phyloP scores from a whole-genome alignment of 2,888 invertebrate species.

The Alloplasta piceator region DNA sequence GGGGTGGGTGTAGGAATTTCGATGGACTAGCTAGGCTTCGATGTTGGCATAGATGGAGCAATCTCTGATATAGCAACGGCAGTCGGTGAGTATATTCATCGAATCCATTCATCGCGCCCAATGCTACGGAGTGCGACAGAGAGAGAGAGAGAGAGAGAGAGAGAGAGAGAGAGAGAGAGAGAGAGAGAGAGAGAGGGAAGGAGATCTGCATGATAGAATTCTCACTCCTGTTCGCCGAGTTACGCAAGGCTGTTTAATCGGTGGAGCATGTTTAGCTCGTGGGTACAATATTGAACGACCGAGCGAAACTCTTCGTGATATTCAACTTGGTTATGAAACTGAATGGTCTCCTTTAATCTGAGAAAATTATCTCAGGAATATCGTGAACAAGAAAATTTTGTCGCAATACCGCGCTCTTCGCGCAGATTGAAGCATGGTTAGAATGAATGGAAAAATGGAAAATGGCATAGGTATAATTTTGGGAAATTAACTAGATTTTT shows the following conservation, averaged over 20 bases:
- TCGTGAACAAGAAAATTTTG: too few relatives aligned
- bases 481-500: too few relatives aligned
- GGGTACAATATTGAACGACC: slow-evolving; percentile 23
- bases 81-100: slow-evolving; percentile 17
- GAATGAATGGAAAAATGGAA: too few relatives aligned
- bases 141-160: slow-evolving; percentile 10
- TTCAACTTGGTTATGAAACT: too few relatives aligned
- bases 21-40: too few relatives aligned
- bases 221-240: slow-evolving; percentile 11
- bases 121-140: not conserved
- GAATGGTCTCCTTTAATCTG: too few relatives aligned
- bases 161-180: not conserved
- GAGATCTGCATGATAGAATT: slow-evolving; percentile 3
- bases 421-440: too few relatives aligned
- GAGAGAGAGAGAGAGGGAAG: slow-evolving; percentile 2
- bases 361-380: too few relatives aligned
- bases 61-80: slow-evolving; percentile 22
- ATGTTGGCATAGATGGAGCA: slow-evolving; percentile 14
- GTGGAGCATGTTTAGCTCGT: slow-evolving; percentile 24
- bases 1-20: too few relatives aligned
- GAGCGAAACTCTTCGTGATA: too few relatives aligned
- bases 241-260: slow-evolving; percentile 58
- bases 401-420: too few relatives aligned
- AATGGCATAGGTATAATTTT: too few relatives aligned
- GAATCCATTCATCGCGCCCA: slow-evolving; percentile 44